Percentiles rank a stretch among this genome's conserved stretches.
These are phyloP conservation scores for Limenitis arthemis DNA, from an alignment of 2,888 invertebrate genomes.

Conservation along the genomic window DNA sequence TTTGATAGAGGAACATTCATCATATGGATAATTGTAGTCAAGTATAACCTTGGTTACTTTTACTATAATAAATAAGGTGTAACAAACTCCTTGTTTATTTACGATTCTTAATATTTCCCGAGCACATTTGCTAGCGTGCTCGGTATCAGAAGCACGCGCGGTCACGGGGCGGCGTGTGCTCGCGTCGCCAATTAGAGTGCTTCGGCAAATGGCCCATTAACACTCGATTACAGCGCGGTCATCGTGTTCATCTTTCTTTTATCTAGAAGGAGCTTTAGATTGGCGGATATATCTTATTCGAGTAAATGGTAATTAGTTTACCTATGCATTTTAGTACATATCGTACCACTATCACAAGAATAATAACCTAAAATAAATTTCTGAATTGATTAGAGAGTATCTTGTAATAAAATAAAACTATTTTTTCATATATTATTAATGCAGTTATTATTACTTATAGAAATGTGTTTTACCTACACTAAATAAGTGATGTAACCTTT, in stretches of 20 bases:
- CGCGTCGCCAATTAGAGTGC: conserved; percentile 23
- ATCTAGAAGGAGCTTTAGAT: conserved; percentile 15
- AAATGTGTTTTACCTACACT: no score
- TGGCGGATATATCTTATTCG: conserved; percentile 15
- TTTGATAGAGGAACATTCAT: no score
- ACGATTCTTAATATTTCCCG: background rate
- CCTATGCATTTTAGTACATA: background rate
- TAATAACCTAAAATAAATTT: background rate
- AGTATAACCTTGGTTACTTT: no score
- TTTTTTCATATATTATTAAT: no score
- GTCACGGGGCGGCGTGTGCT: conserved; percentile 12
- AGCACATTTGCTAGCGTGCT: conserved; percentile 11
- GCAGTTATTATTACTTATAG: no score
- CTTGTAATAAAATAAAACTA: no score
- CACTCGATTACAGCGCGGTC: conserved; percentile 40
- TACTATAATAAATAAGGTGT: background rate
- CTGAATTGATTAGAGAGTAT: no score
- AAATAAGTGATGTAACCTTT: background rate
- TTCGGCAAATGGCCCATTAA: conserved; percentile 61
- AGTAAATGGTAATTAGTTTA: conserved; percentile 11
- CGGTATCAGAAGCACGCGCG: conserved; percentile 11
- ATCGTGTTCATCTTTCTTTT: conserved; percentile 14
- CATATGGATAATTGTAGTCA: no score
- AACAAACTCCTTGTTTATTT: background rate
- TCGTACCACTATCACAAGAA: background rate